These are phyloP conservation scores for Netelia virgata DNA, from an alignment of 2,888 invertebrate species.

Conservation along the genomic window DNA sequence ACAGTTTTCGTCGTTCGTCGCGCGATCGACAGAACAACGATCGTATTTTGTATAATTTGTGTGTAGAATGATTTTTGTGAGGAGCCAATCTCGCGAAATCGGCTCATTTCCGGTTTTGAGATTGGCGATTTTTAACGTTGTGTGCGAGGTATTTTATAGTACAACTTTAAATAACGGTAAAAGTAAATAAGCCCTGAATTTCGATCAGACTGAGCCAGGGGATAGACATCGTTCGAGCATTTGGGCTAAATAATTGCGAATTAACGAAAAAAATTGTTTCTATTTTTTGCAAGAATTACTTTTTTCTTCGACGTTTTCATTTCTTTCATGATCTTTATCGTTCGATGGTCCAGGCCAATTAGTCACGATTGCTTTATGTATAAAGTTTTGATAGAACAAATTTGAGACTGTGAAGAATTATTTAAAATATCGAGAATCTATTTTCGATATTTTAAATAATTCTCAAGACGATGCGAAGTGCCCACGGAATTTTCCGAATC, in stretches of 20 bases:
- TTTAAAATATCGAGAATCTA: too few relatives aligned
- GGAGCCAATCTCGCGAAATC: background rate
- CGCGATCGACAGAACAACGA: background rate
- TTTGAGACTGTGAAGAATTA: too few relatives aligned
- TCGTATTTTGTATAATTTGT: slow-evolving; percentile 1
- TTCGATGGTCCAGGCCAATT: too few relatives aligned
- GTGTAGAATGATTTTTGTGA: slow-evolving; percentile 7
- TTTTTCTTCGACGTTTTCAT: too few relatives aligned
- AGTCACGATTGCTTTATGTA: too few relatives aligned
- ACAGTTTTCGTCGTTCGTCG: slow-evolving; percentile 9
- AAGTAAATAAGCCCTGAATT: background rate
- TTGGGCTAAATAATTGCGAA: background rate
- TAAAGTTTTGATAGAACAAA: too few relatives aligned
- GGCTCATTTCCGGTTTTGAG: slow-evolving; percentile 3
- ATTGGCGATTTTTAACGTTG: slow-evolving; percentile 30
- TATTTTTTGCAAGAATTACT: too few relatives aligned
- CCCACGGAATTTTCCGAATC: too few relatives aligned
- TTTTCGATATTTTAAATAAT: too few relatives aligned
- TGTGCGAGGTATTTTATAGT: slow-evolving; percentile 41
- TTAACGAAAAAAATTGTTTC: too few relatives aligned
- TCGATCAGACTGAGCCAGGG: background rate
- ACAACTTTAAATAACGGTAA: slow-evolving; percentile 13
- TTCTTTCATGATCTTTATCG: too few relatives aligned
- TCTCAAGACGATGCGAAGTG: too few relatives aligned
- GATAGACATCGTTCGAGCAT: background rate